Conservation (phyloP, 2,888 invertebrate genomes). For the Xestia ashworthii region DNA sequence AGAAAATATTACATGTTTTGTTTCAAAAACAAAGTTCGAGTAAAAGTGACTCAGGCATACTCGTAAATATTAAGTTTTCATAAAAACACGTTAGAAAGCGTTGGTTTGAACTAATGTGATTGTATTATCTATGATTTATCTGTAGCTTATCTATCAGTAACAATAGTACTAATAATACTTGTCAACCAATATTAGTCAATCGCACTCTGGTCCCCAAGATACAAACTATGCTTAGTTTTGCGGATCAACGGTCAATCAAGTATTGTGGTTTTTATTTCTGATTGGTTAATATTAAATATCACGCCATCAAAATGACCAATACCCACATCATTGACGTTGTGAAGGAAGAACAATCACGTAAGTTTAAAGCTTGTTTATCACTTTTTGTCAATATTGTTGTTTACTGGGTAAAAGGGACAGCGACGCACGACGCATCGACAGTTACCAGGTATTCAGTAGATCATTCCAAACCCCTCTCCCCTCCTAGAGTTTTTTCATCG, state of each 20-base stretch:
- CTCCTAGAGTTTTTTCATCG: no score
- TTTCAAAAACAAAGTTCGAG: background rate
- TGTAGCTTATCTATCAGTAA: constrained; percentile 37
- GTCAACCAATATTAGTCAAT: constrained; percentile 28
- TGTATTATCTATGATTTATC: constrained; percentile 31
- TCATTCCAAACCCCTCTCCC: no score
- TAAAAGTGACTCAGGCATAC: background rate
- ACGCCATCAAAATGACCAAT: constrained; percentile 13
- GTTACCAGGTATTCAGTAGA: background rate
- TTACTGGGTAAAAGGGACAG: background rate
- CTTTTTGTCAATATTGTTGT: background rate
- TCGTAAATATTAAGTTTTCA: background rate
- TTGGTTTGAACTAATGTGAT: constrained; percentile 22
- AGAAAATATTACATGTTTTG: background rate
- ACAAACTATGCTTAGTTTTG: constrained; percentile 12
- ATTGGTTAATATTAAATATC: background rate
- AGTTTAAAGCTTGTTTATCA: background rate
- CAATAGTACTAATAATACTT: constrained; percentile 31
- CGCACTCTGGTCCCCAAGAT: background rate
- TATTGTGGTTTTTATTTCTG: background rate
- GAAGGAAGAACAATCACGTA: constrained; percentile 1
- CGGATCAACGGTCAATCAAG: constrained; percentile 1
- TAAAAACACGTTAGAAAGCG: background rate
- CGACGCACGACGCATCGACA: background rate
- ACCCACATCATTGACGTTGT: constrained; percentile 10